These are phyloP conservation scores for Piaya cayana DNA, from an alignment of 2,113 vertebrate genomes.

Conservation along the genomic window DNA sequence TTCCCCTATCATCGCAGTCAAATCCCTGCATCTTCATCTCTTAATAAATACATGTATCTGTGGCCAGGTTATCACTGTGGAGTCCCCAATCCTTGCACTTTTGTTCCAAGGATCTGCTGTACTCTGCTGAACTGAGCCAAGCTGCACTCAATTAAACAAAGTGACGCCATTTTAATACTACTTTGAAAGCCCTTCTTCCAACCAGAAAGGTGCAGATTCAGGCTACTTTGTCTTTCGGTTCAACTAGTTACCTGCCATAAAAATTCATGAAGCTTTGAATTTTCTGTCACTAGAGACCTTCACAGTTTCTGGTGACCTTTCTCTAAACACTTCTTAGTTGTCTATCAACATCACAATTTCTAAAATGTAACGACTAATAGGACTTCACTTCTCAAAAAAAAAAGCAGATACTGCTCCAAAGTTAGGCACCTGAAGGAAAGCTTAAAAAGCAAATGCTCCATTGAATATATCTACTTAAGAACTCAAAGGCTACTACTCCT, in stretches of 20 bases:
- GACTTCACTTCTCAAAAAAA: background rate
- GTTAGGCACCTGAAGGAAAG: rapidly evolving
- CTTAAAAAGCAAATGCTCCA: background rate
- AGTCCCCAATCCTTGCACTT: background rate
- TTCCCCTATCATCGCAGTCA: background rate
- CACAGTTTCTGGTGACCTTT: background rate
- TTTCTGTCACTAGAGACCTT: background rate
- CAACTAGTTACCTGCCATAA: background rate
- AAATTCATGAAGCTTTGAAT: background rate
- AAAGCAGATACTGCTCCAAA: background rate
- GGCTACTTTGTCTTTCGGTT: background rate
- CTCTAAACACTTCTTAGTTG: rapidly evolving
- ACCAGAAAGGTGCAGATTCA: no score
- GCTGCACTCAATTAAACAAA: background rate
- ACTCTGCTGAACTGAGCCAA: background rate
- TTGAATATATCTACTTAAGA: background rate
- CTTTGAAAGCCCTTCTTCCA: background rate
- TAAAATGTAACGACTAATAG: background rate
- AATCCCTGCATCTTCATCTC: background rate
- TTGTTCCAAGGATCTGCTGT: background rate
- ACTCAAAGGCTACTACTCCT: background rate
- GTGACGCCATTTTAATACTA: background rate
- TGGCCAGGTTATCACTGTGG: background rate
- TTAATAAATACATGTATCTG: background rate
- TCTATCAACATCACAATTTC: background rate